Evolutionary conservation across 2,113 vertebrate species (phyloP).

Genomic region (Oriolus oriolus): DNA sequence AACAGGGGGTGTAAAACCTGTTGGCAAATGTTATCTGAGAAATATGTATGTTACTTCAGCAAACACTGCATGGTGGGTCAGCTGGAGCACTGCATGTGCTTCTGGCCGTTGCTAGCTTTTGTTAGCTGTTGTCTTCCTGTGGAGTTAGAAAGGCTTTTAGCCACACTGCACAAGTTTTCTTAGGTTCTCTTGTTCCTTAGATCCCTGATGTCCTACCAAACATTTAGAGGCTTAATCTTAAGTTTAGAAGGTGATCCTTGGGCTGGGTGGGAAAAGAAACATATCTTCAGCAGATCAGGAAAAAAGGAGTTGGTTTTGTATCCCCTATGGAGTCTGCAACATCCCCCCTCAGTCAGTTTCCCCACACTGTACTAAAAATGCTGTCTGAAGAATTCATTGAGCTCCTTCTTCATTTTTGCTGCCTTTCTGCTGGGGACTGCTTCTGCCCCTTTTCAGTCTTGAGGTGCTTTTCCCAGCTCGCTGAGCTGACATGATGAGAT

Average conservation of each 20-base stretch:
- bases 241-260: neutral
- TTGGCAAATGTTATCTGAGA: neutral
- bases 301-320: neutral
- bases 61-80: neutral
- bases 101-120: neutral
- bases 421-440: neutral
- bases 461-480: neutral
- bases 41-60: neutral
- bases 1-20: neutral
- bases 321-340: neutral
- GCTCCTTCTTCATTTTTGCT: neutral
- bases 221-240: neutral
- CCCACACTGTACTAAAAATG: neutral
- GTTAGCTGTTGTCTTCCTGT: neutral
- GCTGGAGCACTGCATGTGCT: neutral
- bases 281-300: neutral
- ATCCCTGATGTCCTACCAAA: neutral
- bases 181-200: neutral
- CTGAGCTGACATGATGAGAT: neutral
- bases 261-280: neutral
- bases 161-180: neutral
- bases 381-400: neutral
- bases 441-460: constrained; percentile 6
- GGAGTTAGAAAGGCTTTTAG: neutral
- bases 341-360: neutral